Conservation (phyloP, 2,797 vertebrate genomes). For the Avahi laniger region DNA sequence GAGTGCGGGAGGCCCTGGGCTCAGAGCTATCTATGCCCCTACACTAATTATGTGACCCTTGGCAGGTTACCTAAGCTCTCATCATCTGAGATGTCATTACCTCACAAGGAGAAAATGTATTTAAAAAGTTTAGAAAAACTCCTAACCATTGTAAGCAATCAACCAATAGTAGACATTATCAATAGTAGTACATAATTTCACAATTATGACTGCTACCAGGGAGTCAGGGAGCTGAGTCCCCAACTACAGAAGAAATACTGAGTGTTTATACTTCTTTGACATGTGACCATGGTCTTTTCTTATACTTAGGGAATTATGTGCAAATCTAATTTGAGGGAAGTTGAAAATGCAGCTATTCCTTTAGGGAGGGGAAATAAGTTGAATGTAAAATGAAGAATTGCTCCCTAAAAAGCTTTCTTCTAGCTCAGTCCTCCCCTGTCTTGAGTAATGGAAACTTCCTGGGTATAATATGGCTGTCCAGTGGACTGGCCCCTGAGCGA, state of each 20-base stretch:
- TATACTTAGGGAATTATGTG: not conserved
- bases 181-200: not conserved
- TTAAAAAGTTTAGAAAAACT: not conserved
- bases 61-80: not conserved
- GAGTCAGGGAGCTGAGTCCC: not conserved
- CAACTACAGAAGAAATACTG: not conserved
- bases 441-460: not conserved
- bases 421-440: not conserved
- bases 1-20: too few relatives aligned
- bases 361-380: not conserved
- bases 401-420: not conserved
- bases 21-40: not conserved
- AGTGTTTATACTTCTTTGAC: not conserved
- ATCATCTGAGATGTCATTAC: not conserved
- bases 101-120: not conserved
- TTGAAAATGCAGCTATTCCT: not conserved
- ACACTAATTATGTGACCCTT: not conserved
- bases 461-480: not conserved
- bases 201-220: not conserved
- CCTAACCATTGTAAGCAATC: not conserved
- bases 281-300: not conserved
- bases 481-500: not conserved
- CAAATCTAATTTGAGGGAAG: not conserved
- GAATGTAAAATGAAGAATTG: not conserved
- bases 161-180: not conserved